phyloP scores from a whole-genome alignment of 1,140 invertebrate genomes.

The Armadillidium nasatum region DNA sequence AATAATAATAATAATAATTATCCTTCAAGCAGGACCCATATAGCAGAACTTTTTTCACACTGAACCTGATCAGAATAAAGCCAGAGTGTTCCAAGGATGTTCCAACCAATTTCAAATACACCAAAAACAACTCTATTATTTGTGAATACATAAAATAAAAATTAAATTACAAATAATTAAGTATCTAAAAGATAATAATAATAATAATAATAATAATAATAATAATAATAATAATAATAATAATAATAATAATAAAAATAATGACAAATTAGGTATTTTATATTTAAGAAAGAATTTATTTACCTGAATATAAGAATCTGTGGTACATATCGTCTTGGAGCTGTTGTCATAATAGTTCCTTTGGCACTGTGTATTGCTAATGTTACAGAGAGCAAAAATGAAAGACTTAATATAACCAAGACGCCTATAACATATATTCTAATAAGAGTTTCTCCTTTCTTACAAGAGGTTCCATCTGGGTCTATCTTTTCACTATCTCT shows the following conservation, averaged over 20 bases:
- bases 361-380: neutral
- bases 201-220: too few relatives aligned
- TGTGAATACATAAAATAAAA: neutral
- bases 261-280: too few relatives aligned
- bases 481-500: neutral
- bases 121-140: neutral
- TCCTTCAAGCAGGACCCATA: neutral
- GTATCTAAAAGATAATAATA: too few relatives aligned
- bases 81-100: neutral
- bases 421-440: neutral
- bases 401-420: neutral
- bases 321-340: neutral
- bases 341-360: neutral
- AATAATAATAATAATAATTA: too few relatives aligned
- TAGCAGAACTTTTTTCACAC: neutral
- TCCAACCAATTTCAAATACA: neutral
- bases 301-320: neutral
- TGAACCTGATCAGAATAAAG: constrained; percentile 1
- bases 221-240: too few relatives aligned
- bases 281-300: too few relatives aligned
- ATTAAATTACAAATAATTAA: too few relatives aligned
- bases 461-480: neutral
- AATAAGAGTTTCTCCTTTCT: neutral
- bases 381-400: neutral
- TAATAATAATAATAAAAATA: too few relatives aligned